Evolutionary conservation across 2,888 invertebrate species (phyloP).

Genomic region (Drosophila monieri): DNA sequence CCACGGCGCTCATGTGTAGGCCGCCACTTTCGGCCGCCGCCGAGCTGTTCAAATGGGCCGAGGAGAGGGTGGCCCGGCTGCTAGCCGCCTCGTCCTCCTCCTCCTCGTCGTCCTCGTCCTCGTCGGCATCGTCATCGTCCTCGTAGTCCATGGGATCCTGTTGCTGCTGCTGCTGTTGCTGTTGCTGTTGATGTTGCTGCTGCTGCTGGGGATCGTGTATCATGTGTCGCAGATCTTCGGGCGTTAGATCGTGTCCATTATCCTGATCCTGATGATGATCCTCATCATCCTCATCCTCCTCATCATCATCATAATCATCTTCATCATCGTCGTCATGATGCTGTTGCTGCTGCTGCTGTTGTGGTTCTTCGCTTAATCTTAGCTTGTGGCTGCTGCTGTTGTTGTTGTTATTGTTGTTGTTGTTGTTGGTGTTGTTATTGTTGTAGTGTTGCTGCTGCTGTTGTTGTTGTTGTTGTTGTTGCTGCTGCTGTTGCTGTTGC

Average conservation of each 20-base stretch:
- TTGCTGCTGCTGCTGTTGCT: slow-evolving; percentile 19
- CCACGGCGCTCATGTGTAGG: slow-evolving; percentile 61
- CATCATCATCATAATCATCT: slow-evolving; percentile 24
- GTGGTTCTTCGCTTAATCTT: slow-evolving; percentile 30
- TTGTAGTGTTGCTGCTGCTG: slow-evolving; percentile 29
- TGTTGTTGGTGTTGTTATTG: slow-evolving; percentile 30
- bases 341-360: slow-evolving; percentile 20
- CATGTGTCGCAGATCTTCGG: slow-evolving; percentile 59
- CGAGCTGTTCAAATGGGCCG: slow-evolving; percentile 50
- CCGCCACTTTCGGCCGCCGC: slow-evolving; percentile 57
- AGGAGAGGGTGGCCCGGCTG: slow-evolving; percentile 46
- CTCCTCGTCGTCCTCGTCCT: slow-evolving; percentile 53
- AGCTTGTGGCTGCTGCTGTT: slow-evolving; percentile 27
- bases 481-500: slow-evolving; percentile 37
- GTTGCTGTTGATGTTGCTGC: slow-evolving; percentile 29
- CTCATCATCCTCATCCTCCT: slow-evolving; percentile 11
- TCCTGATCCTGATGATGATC: slow-evolving; percentile 37
- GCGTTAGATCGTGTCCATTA: slow-evolving; percentile 32
- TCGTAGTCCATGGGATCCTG: slow-evolving; percentile 45
- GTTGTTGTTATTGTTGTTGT: slow-evolving; percentile 45
- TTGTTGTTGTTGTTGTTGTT: slow-evolving; percentile 21
- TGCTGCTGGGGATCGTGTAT: slow-evolving; percentile 26
- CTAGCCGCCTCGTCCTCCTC: slow-evolving; percentile 55
- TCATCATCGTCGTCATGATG: slow-evolving; percentile 32
- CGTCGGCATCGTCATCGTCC: slow-evolving; percentile 62